A percentile compares a stretch with the other conserved stretches of the same genome.
Conservation (phyloP, 2,888 invertebrate genomes). For the Amphipyra berbera region DNA sequence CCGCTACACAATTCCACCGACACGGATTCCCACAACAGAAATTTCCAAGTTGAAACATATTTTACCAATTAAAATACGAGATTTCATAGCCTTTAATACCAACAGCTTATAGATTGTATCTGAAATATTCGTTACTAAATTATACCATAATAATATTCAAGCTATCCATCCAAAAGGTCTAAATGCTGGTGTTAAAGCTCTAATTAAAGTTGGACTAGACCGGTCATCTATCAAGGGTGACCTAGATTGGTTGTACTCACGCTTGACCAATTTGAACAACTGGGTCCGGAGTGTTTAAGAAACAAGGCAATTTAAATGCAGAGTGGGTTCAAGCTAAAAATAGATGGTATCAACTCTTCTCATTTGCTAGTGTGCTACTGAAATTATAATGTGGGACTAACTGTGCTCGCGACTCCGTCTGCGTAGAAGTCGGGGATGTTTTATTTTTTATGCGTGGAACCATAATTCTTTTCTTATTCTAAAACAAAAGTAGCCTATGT, state of each 20-base stretch:
- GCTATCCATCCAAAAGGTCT: constrained; percentile 41
- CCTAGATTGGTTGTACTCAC: constrained; percentile 57
- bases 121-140: constrained; percentile 35
- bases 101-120: constrained; percentile 8
- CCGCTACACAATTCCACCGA: no score
- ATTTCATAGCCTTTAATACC: constrained; percentile 8
- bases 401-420: no score
- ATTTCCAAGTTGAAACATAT: no score
- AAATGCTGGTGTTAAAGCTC: constrained; percentile 52
- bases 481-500: no score
- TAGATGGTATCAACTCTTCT: constrained; percentile 31
- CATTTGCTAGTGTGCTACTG: constrained; percentile 2
- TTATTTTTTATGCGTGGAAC: no score
- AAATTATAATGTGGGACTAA: no score
- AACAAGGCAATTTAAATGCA: constrained; percentile 37
- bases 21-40: no score
- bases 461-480: no score
- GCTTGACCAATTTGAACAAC: constrained; percentile 41
- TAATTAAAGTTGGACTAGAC: constrained; percentile 56
- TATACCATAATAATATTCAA: constrained; percentile 46
- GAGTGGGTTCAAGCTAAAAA: constrained; percentile 34
- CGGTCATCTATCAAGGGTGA: constrained; percentile 67
- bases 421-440: no score
- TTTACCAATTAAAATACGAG: not conserved
- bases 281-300: constrained; percentile 37